Evolutionary conservation across 2,113 vertebrate species (phyloP), one percentile per base, ranked within the genome.

Genomic region (Oostethus manadensis): DNA sequence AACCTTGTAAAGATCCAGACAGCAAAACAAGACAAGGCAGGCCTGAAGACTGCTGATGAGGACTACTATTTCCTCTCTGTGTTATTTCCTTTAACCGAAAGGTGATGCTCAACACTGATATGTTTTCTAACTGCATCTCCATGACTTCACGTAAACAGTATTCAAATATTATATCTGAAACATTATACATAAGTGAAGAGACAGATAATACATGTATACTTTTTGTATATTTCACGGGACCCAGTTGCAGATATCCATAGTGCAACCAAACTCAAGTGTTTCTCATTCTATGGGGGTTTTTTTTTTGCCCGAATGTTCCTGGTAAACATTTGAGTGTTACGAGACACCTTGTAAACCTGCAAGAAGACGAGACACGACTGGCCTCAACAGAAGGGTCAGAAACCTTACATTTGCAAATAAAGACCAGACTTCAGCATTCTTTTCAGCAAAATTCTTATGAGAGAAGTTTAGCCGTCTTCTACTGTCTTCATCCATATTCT

Each of bases 1-100:
- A 29, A 42, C 50, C 60, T 57, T 1, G 42, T 21, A 65, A 62
- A 20, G 16, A 56, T 1, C 44, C 29, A 26, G 11, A 20, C 33
- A 40, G 13, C 53, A 40, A 20, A 55, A 42, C 55, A 70, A 44
- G 59, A 64, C 50, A 29, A n/a, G 22, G 8, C 67, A 66, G n/a
- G 56, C 44, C 64, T 47, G 54, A 48, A 46, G 15, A 15, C 17
- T 22, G 44, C 60, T 62, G 53, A 60, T 38, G 56, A 54, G 42
- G 68, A 46, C 18, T 22, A 55, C 40, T 18, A 73, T 49, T 76
- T 66, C 62, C 64, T 71, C 55, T 70, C 76, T 68, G 59, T 60
- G 22, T n/a, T 51, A 18, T 54, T 69, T 66, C 53, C 51, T 64
- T 21, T 45, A 35, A 21, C 57, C 33, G 58, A 49, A 0, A n/a